Evolutionary conservation across 2,888 invertebrate genomes (phyloP), one percentile per base, ranked within the genome.

Genomic region (Pecten maximus): DNA sequence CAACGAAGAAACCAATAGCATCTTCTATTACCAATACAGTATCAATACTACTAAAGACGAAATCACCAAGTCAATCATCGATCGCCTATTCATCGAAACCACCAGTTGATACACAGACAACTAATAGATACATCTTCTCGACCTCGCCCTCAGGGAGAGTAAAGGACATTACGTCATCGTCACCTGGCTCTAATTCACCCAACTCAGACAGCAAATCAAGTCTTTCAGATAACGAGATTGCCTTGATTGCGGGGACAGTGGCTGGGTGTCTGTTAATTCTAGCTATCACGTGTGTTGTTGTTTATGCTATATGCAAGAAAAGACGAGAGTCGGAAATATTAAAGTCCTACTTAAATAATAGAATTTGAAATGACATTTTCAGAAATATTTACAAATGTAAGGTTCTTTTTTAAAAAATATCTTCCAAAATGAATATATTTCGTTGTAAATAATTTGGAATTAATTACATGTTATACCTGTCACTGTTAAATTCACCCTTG

Each of bases 271-370:
- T 74, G 35, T 74, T 74, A 12, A 10, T 74, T 35, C 35, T 74
- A 16, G 74, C 35, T 10, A 74, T 74, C 4, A 74, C 74, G 1
- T 35, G 60, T 60, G 60, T 60, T 8, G n/a, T 60, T 16, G 23
- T 60, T 2, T 60, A 60, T 60, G 60, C 60, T 60, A 60, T 60
- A 23, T 60, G 23, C 23, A 60, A 60, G 60, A 60, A 60, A 60
- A 60, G 74, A 74, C 74, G 74, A 74, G 74, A 74, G 35, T 74
- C 74, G 28, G 74, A 74, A 74, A 74, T 74, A 23, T 28, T 74
- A 28, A 74, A 74, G 35, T 28, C 28, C 0, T 74, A 74, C 16
- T 35, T 74, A 35, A 74, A 74, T 35, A 74, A 19, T 8, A 74
- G 23, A 74, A 23, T 74, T 74, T 74, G 74, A 74, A 35, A n/a